Conservation (phyloP, 1,140 invertebrate genomes). For the Philotrypesis tridentata region DNA sequence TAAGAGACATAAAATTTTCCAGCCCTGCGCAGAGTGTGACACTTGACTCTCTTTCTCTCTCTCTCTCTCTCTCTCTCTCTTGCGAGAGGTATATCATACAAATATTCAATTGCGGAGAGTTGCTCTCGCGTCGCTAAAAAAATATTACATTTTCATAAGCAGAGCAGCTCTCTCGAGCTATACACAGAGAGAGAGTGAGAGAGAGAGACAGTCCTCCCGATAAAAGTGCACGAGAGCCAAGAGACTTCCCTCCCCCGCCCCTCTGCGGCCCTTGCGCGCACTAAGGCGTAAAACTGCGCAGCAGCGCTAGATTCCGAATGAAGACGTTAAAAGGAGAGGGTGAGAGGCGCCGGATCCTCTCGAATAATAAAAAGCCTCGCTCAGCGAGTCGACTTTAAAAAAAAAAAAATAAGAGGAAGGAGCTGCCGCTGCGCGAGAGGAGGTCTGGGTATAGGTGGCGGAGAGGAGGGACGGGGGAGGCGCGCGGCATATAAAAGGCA, state of each 20-base stretch:
- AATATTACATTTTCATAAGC: constrained; percentile 8
- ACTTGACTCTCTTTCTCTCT: not conserved
- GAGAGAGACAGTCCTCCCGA: not conserved
- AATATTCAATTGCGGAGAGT: not conserved
- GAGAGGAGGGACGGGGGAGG: not conserved
- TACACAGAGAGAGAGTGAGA: no score
- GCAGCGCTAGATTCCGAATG: constrained; percentile 1
- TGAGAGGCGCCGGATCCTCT: not conserved
- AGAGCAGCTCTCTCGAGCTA: not conserved
- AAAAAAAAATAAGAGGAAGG: not conserved
- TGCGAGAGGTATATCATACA: not conserved
- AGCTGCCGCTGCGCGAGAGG: no score
- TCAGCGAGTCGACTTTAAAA: constrained; percentile 4
- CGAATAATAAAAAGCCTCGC: constrained; percentile 15
- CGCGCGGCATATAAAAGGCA: constrained; percentile 1
- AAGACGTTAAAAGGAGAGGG: constrained; percentile 9
- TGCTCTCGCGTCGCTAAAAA: not conserved
- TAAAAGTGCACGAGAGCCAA: not conserved
- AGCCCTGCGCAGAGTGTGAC: not conserved
- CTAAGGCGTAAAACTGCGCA: not conserved
- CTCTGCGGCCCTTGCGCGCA: not conserved
- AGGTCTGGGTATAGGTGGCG: not conserved
- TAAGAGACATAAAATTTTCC: not conserved
- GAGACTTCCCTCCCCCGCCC: not conserved
- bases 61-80: not conserved